Evolutionary conservation across 2,113 vertebrate species (phyloP).

Genomic region (Lampris incognitus): DNA sequence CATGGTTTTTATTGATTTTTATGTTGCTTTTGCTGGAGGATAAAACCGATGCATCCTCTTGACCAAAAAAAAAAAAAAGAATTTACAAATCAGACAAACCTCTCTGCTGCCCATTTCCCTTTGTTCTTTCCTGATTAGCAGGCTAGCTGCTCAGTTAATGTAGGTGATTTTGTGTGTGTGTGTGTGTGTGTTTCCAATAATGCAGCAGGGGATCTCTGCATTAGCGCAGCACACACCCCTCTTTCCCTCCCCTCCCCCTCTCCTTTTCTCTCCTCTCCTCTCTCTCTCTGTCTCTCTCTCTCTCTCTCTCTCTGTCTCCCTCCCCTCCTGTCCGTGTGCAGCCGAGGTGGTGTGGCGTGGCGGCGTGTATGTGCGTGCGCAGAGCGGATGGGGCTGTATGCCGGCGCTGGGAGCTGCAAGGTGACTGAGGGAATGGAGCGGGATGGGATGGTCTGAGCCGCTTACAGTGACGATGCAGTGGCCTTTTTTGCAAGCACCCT

Average conservation of each 20-base stretch:
- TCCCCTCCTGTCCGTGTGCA: slow-evolving; percentile 76
- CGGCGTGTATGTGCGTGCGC: slow-evolving; percentile 70
- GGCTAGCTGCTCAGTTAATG: slow-evolving; percentile 25
- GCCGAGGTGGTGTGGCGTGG: slow-evolving; percentile 58
- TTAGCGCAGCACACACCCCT: slow-evolving; percentile 78
- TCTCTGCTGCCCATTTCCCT: slow-evolving; percentile 56
- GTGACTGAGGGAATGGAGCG: slow-evolving; percentile 81
- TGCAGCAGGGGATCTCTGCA: slow-evolving; percentile 84
- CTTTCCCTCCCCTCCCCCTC: slow-evolving; percentile 66
- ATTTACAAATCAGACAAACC: neutral
- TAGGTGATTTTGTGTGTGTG: slow-evolving; percentile 23
- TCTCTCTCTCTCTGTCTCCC: slow-evolving; percentile 46
- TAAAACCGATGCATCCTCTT: slow-evolving; percentile 4
- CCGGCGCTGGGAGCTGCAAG: slow-evolving; percentile 81
- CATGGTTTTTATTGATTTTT: slow-evolving; percentile 48
- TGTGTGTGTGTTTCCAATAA: slow-evolving; percentile 45
- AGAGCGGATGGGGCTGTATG: slow-evolving; percentile 80
- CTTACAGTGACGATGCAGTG: slow-evolving; percentile 64
- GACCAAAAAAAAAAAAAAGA: neutral
- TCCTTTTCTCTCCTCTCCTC: slow-evolving; percentile 27
- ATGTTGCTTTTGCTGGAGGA: slow-evolving; percentile 5
- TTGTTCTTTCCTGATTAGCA: slow-evolving; percentile 39
- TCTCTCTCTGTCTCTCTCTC: slow-evolving; percentile 35
- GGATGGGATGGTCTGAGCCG: slow-evolving; percentile 67
- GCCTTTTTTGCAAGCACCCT: slow-evolving; percentile 49